These are phyloP conservation scores for Bos indicus DNA, from an alignment of 2,113 vertebrate species.

Conservation along the genomic window DNA sequence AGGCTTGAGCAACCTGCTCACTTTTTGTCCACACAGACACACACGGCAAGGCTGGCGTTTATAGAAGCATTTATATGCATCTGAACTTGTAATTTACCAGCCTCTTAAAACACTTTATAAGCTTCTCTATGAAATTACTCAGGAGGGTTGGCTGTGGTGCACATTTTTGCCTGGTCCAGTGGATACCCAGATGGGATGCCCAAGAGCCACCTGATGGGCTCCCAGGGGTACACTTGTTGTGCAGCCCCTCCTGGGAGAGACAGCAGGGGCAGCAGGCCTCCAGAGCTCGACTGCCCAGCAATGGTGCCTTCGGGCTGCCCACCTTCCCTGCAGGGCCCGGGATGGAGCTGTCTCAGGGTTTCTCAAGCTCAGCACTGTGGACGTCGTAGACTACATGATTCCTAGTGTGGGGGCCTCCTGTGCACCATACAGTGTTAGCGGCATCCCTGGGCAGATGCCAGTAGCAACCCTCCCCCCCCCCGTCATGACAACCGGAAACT, in stretches of 20 bases:
- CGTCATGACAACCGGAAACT: not conserved
- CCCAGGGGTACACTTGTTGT: accelerated
- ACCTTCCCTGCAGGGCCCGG: accelerated
- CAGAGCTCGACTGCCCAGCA: not conserved
- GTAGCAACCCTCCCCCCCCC: not conserved
- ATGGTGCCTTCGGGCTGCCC: not conserved
- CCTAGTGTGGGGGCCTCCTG: not conserved
- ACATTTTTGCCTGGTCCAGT: not conserved
- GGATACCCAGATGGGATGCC: not conserved
- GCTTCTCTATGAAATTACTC: slow-evolving; percentile 41
- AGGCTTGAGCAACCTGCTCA: not conserved
- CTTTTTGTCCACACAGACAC: not conserved
- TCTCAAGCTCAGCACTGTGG: not conserved
- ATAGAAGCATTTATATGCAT: slow-evolving; percentile 41
- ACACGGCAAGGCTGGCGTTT: not conserved
- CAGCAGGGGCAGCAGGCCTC: accelerated
- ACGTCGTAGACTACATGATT: accelerated
- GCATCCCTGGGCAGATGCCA: too few species aligned
- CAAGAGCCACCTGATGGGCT: not conserved
- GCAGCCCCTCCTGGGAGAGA: not conserved
- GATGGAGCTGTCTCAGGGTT: accelerated
- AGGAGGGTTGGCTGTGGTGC: not conserved
- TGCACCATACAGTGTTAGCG: accelerated
- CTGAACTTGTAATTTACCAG: slow-evolving; percentile 42
- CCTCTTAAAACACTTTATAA: slow-evolving; percentile 61